Conservation (phyloP, 2,888 invertebrate species). For the Orgyia antiqua region DNA sequence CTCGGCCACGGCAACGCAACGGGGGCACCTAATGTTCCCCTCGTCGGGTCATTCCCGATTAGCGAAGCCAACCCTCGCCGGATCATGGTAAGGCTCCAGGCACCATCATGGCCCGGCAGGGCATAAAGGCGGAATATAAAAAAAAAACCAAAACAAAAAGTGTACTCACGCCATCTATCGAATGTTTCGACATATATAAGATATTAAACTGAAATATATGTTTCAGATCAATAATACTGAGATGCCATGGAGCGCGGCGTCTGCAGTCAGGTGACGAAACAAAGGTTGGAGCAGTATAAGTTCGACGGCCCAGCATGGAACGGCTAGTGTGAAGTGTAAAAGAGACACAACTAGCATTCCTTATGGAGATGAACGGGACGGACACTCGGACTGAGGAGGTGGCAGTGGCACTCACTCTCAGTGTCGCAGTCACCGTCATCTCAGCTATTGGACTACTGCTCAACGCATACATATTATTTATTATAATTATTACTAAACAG, state of each 20-base stretch:
- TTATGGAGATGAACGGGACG: constrained; percentile 70
- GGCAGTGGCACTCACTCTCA: constrained; percentile 82
- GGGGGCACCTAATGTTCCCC: too few species aligned
- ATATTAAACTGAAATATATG: too few species aligned
- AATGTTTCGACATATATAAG: too few species aligned
- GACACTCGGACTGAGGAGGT: constrained; percentile 66
- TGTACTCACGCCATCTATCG: too few species aligned
- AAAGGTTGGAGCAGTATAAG: constrained; percentile 26
- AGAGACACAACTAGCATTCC: constrained; percentile 36
- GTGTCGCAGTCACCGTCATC: constrained; percentile 82
- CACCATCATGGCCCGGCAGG: too few species aligned
- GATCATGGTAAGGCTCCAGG: too few species aligned
- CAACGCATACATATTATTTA: constrained; percentile 85
- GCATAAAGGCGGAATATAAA: too few species aligned
- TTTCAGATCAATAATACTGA: constrained; percentile 39
- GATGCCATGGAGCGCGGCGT: constrained; percentile 68
- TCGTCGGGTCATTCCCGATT: too few species aligned
- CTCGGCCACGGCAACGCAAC: too few species aligned
- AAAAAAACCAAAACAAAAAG: too few species aligned
- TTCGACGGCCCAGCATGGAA: constrained; percentile 32
- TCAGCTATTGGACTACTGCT: constrained; percentile 84
- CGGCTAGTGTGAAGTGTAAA: constrained; percentile 37
- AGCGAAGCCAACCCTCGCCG: too few species aligned
- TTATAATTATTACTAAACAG: constrained; percentile 85
- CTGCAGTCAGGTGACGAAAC: constrained; percentile 62